Evolutionary conservation across 2,797 vertebrate species (phyloP).

Genomic region (Apogon talboti): DNA sequence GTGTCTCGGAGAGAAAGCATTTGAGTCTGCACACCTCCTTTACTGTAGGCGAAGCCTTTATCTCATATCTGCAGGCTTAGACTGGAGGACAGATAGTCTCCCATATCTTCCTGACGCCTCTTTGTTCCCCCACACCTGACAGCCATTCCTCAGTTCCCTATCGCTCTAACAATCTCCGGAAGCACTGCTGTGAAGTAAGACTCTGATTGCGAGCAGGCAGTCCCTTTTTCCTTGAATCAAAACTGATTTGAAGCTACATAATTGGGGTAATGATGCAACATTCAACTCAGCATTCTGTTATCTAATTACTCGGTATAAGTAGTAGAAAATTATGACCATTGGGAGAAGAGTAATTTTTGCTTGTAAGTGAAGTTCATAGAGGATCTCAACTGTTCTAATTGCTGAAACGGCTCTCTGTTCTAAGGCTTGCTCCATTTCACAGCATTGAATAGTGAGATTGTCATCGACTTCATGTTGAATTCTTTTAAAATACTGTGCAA

Average conservation of each 20-base stretch:
- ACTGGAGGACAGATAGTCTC: conserved; percentile 74
- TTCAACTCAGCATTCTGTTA: conserved; percentile 14
- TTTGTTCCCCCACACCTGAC: conserved; percentile 80
- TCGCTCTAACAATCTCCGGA: conserved; percentile 67
- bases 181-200: conserved; percentile 62
- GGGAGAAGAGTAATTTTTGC: background rate
- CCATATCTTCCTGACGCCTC: conserved; percentile 73
- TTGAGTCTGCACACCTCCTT: conserved; percentile 49
- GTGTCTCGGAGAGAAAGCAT: conserved; percentile 38
- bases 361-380: conserved; percentile 6
- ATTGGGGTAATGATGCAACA: conserved; percentile 49
- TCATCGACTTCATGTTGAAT: background rate
- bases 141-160: conserved; percentile 67
- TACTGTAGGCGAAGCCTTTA: conserved; percentile 72
- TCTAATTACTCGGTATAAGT: conserved; percentile 27
- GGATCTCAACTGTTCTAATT: conserved; percentile 9
- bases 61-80: conserved; percentile 79
- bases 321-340: conserved; percentile 22
- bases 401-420: background rate
- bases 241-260: conserved; percentile 44
- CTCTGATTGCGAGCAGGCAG: conserved; percentile 56
- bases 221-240: conserved; percentile 36
- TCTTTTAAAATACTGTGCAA: background rate
- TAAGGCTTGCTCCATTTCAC: background rate
- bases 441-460: background rate